Percentiles rank a stretch among this genome's conserved stretches.
Evolutionary conservation across 2,888 invertebrate species (phyloP).

Genomic region (Microctonus aethiopoides): DNA sequence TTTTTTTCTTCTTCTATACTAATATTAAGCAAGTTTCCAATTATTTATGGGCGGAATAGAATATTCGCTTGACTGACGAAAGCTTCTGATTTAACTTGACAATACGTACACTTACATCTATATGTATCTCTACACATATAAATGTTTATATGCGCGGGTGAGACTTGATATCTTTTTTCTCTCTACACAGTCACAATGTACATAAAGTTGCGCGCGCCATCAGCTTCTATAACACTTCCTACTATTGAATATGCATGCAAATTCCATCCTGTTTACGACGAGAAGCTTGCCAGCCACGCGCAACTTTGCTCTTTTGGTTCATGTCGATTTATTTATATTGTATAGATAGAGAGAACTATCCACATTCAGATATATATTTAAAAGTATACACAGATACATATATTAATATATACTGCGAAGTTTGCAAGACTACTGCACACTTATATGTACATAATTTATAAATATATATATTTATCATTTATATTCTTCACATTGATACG

Average conservation of each 20-base stretch:
- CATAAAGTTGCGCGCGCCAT: constrained; percentile 15
- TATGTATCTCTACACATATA: neutral
- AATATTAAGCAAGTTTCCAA: too few relatives aligned
- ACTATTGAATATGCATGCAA: constrained; percentile 58
- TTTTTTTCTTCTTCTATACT: neutral
- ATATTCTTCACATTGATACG: too few relatives aligned
- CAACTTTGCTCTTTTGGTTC: constrained; percentile 15
- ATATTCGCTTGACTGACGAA: constrained; percentile 3
- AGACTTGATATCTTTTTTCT: constrained; percentile 10
- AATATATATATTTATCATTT: too few relatives aligned
- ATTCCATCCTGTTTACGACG: constrained; percentile 61
- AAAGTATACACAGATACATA: neutral
- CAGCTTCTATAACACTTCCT: constrained; percentile 45
- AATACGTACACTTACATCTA: neutral
- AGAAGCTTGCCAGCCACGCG: constrained; percentile 36
- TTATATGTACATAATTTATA: neutral
- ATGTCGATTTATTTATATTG: neutral
- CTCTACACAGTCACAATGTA: neutral
- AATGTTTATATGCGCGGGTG: neutral
- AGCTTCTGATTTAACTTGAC: neutral
- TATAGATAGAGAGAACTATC: neutral
- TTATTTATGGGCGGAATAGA: too few relatives aligned
- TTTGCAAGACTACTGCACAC: constrained; percentile 19
- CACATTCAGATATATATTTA: constrained; percentile 3
- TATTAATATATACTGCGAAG: neutral